Percentiles rank a stretch among this genome's conserved stretches.
Evolutionary conservation across 2,113 vertebrate genomes (phyloP).

Genomic region (Hemiprocne comata): DNA sequence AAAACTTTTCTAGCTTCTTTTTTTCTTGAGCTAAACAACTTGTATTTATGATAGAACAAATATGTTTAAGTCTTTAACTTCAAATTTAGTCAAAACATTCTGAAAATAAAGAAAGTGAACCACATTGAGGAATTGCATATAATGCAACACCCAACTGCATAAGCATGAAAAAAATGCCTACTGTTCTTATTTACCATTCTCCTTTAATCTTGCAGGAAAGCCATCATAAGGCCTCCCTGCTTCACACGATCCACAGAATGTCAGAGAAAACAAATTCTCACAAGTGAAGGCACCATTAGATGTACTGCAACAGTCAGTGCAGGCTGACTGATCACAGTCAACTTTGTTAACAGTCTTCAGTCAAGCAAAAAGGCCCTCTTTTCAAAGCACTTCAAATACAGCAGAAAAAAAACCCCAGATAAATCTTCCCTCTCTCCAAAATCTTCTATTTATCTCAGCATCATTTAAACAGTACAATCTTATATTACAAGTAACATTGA

Average conservation of each 20-base stretch:
- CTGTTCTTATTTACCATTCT: not conserved
- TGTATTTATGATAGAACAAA: not conserved
- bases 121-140: not conserved
- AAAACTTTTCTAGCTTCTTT: not conserved
- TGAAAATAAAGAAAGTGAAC: not conserved
- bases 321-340: not conserved
- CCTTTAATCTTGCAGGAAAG: not conserved
- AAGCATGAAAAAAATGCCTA: not conserved
- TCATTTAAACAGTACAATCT: not conserved
- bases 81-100: not conserved
- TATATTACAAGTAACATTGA: not conserved
- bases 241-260: not conserved
- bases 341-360: not conserved
- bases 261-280: fast-evolving
- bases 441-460: not conserved
- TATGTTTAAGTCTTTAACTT: not conserved
- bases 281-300: not conserved
- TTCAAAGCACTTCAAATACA: not conserved
- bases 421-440: not conserved
- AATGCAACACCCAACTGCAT: not conserved
- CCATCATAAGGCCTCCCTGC: not conserved
- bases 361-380: not conserved
- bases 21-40: not conserved
- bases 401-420: fast-evolving
- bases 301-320: not conserved